Base-by-base conservation (phyloP, 2,888 invertebrate genomes). In the Amiota communis region DNA sequence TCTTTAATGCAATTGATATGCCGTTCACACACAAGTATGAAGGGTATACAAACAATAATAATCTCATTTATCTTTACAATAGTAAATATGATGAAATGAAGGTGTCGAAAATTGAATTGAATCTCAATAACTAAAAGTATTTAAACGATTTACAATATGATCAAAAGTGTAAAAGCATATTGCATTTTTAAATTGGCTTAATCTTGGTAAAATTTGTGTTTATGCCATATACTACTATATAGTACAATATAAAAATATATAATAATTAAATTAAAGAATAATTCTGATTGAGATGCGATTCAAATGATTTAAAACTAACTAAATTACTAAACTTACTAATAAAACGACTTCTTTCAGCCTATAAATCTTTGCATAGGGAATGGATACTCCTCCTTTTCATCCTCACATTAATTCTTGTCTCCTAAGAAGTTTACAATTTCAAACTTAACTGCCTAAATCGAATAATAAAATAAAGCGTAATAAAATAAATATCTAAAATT, bases 261-360 rank as follows among this genome's bases (percentile, higher is more conserved):
- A 23, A 46, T 46, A 13, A 64, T 64, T 47, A 64, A 17, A 15
- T 11, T 8, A 59, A 59, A 15, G 12, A 17, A 17, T 20, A 15
- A 59, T 20, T 15, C 20, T 20, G 20, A 20, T 59, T 67, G 65
- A 67, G 65, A 67, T 67, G 65, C 65, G 49, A 11, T 67, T 49
- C 17, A 46, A 49, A 49, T n/a, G 17, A 36, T 17, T 13, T 64
- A 64, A 13, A 15, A 48, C 65, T 65, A 48, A 65, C 6, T 36
- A 65, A 65, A 65, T 65, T 10, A 48, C 2, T 20, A 11, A 59
- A 59, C 4, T 17, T 59, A 59, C 2, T 11, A 17, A 15, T 11
- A 17, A 15, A 61, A 61, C 8, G 17, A 59, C 53, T 53, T 53
- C 53, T 51, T 51, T 11, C 51, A 13, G 51, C 51, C 11, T n/a